Conservation (phyloP, 1,140 invertebrate species). For the Neodiprion virginianus region DNA sequence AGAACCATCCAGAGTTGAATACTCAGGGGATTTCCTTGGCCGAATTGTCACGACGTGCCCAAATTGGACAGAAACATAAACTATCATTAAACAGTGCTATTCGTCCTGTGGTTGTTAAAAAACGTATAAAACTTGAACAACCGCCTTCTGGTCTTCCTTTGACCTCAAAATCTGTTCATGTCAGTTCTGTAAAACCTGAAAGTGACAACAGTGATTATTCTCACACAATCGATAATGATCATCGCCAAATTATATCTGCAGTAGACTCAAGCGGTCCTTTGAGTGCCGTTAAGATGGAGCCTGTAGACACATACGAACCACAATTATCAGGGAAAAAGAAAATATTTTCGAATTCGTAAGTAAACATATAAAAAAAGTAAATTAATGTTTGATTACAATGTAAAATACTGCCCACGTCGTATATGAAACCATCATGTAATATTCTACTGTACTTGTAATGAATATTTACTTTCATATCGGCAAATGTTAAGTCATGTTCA, state of each 20-base stretch:
- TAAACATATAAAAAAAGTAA: not conserved
- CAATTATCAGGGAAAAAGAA: slow-evolving; percentile 40
- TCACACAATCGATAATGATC: slow-evolving; percentile 44
- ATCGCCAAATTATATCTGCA: slow-evolving; percentile 38
- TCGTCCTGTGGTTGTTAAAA: slow-evolving; percentile 48
- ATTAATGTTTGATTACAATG: not conserved
- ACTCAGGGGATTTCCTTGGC: slow-evolving; percentile 66
- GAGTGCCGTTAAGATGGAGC: slow-evolving; percentile 45
- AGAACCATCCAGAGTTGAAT: slow-evolving; percentile 67
- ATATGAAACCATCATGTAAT: not conserved
- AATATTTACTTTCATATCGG: too few relatives aligned
- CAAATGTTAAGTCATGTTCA: too few relatives aligned
- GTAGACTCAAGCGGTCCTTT: slow-evolving; percentile 35
- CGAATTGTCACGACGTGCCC: slow-evolving; percentile 65
- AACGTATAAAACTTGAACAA: slow-evolving; percentile 54
- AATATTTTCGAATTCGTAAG: slow-evolving; percentile 34
- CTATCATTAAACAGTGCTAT: slow-evolving; percentile 37
- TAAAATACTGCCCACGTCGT: not conserved
- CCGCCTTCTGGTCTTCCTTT: slow-evolving; percentile 33
- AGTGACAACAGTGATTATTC: slow-evolving; percentile 51
- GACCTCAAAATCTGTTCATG: slow-evolving; percentile 34
- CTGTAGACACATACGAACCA: slow-evolving; percentile 45
- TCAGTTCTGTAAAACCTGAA: slow-evolving; percentile 48
- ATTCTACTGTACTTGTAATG: not conserved
- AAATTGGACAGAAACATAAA: slow-evolving; percentile 60